A percentile compares a stretch with the other conserved stretches of the same genome.
Conservation (phyloP, 1,140 invertebrate genomes). For the Apocrypta bakeri region DNA sequence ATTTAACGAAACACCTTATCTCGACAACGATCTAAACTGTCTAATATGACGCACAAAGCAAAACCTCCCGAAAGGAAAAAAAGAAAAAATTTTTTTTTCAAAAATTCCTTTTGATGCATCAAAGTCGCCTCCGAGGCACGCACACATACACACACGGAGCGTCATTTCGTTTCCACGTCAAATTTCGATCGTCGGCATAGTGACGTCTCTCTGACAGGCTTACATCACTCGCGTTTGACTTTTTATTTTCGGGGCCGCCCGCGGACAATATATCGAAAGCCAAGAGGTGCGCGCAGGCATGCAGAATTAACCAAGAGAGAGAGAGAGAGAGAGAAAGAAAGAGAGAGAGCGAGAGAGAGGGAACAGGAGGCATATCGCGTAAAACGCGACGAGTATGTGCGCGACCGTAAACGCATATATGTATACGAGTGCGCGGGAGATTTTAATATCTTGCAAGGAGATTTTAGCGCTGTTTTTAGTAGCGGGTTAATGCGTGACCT, state of each 20-base stretch:
- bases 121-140: neutral
- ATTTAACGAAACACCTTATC: constrained; percentile 15
- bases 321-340: no score
- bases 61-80: neutral
- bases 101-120: no score
- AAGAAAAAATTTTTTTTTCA: neutral
- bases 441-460: neutral
- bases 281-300: neutral
- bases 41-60: neutral
- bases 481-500: neutral
- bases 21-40: constrained; percentile 1
- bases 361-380: neutral
- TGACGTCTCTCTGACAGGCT: neutral
- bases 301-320: neutral
- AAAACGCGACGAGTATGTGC: neutral
- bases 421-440: neutral
- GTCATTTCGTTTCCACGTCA: constrained; percentile 20
- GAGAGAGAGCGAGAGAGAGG: neutral
- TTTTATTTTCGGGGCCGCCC: constrained; percentile 1
- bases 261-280: constrained; percentile 8
- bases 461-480: neutral
- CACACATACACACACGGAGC: neutral
- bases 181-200: constrained; percentile 12
- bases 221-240: constrained; percentile 7
- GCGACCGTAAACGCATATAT: neutral